Evolutionary conservation across 2,888 invertebrate species (phyloP), one percentile per base, ranked within the genome.

Genomic region (Mythimna impura): DNA sequence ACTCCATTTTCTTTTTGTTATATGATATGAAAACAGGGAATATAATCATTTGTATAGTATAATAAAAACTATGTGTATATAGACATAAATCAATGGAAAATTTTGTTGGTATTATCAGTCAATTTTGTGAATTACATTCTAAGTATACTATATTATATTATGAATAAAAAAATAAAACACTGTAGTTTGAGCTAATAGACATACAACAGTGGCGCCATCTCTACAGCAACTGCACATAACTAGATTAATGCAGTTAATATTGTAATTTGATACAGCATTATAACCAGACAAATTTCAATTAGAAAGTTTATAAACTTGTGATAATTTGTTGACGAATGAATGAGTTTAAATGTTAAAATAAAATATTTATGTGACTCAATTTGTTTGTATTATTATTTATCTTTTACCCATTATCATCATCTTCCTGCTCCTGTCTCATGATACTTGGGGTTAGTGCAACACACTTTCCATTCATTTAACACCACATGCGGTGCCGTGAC

Each of bases 291-390:
- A 52, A 74, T 80, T 22, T 73, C 69, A 71, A 66, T 68, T 81
- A 79, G 65, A 61, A 63, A 69, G 65, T 75, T 74, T 81, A 62
- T 72, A 79, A 80, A 73, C 75, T 70, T 84, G 87, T 86, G 86
- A 86, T 86, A 87, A 81, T 78, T 72, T 81, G 84, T 82, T 82
- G 70, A 73, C 9, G 85, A 60, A 82, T 83, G 78, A 67, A 84
- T 85, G 78, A 76, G 78, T 77, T 72, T 78, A 82, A 86, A 78
- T 68, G 17, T 68, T 68, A 62, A 79, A 82, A 84, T 86, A 86
- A 70, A 86, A 73, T 85, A 85, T 86, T 86, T 85, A 86, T 85
- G 85, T 86, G 81, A 78, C 1, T 57, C 43, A 60, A 50, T 66
- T 8, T 0, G 25, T 58, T 65, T 73, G 12, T 73, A 30, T 75